Percentiles rank a stretch among this genome's conserved stretches.
Evolutionary conservation across 2,113 vertebrate species (phyloP).

Genomic region (Arenaria interpres): DNA sequence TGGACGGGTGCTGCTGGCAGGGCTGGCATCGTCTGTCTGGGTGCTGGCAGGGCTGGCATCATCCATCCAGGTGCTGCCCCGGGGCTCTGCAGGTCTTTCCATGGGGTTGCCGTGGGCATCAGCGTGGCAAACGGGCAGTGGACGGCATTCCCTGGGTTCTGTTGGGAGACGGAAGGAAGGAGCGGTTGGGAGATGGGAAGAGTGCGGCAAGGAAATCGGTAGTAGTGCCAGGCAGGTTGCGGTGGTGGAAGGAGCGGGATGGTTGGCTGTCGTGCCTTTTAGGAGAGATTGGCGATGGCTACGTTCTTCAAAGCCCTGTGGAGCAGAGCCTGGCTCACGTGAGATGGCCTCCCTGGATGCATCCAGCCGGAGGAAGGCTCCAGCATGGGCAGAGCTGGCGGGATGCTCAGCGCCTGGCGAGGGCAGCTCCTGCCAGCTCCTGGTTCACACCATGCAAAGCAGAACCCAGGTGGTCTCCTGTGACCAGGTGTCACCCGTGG

Average conservation of each 20-base stretch:
- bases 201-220: neutral
- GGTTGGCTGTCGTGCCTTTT: accelerated
- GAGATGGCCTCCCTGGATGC: neutral
- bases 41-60: neutral
- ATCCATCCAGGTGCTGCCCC: neutral
- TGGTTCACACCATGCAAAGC: accelerated
- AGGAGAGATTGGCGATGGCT: neutral
- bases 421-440: neutral
- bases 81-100: neutral
- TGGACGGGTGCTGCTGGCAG: neutral
- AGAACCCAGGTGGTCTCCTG: neutral
- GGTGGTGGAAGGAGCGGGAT: neutral
- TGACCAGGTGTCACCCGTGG: accelerated
- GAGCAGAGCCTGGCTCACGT: neutral
- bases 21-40: neutral
- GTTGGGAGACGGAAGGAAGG: neutral
- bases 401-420: accelerated
- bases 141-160: accelerated
- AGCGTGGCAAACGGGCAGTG: accelerated
- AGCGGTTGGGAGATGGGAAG: neutral
- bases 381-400: accelerated
- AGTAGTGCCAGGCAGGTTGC: neutral
- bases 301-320: neutral
- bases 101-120: neutral
- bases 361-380: neutral